A percentile compares a stretch with the other conserved stretches of the same genome.
These are phyloP conservation scores for Nicator chloris DNA, from an alignment of 2,113 vertebrate genomes.

Conservation along the genomic window DNA sequence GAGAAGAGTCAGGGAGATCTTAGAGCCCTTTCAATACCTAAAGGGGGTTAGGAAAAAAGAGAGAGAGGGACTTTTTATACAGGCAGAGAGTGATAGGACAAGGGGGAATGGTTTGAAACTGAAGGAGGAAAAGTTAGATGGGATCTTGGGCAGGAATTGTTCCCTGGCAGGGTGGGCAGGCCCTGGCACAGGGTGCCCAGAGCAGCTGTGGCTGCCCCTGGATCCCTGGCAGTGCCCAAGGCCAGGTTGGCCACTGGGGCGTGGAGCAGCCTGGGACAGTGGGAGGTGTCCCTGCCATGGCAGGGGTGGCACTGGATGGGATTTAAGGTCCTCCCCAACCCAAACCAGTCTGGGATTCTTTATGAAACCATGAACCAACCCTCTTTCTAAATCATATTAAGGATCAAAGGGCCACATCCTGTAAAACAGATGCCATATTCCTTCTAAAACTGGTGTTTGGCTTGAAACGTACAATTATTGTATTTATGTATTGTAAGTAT, in stretches of 20 bases:
- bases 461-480: not conserved
- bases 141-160: not conserved
- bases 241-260: not conserved
- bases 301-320: accelerated
- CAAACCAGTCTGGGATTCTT: not conserved
- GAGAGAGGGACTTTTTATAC: not conserved
- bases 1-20: no score
- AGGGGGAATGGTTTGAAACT: not conserved
- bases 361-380: not conserved
- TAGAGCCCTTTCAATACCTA: no score
- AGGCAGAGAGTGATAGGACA: not conserved
- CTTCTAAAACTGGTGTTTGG: not conserved
- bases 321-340: accelerated
- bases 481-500: no score
- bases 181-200: not conserved
- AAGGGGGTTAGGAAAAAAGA: accelerated
- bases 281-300: not conserved
- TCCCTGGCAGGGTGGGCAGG: not conserved
- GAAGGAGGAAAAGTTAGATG: accelerated
- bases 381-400: not conserved
- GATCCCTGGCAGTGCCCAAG: not conserved
- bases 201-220: not conserved
- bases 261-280: not conserved
- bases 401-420: not conserved
- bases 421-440: not conserved